Conservation (phyloP, 2,888 invertebrate genomes). For the Limnephilus marmoratus region DNA sequence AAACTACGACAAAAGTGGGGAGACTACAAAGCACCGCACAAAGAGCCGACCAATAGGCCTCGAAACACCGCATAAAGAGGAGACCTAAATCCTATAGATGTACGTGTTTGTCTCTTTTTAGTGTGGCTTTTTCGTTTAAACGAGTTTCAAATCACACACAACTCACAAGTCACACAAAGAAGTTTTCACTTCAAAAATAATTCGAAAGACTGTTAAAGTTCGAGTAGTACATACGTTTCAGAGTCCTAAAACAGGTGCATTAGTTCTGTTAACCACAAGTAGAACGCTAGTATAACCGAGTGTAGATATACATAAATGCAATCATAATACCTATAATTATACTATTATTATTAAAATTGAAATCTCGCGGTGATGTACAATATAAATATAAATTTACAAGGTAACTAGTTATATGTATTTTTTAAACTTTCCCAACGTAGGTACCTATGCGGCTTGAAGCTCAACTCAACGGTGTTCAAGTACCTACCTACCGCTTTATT, state of each 20-base stretch:
- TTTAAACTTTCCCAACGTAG: neutral
- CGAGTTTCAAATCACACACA: no score
- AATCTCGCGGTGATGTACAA: neutral
- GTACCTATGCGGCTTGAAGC: neutral
- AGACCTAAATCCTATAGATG: no score
- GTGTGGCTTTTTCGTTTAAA: no score
- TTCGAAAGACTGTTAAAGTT: neutral
- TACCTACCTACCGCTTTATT: neutral
- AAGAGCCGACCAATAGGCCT: no score
- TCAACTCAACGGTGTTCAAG: neutral
- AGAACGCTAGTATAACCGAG: neutral
- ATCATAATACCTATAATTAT: no score
- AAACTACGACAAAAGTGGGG: no score
- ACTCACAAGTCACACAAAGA: no score
- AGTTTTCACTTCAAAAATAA: neutral
- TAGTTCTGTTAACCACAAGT: neutral
- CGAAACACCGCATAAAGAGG: no score
- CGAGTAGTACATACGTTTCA: neutral
- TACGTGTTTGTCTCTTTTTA: no score
- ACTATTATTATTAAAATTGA: neutral
- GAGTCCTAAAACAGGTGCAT: no score
- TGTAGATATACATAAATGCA: no score
- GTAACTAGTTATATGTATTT: neutral
- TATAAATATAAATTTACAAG: neutral
- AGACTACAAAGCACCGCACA: no score